Evolutionary conservation across 2,113 vertebrate species (phyloP), one percentile per base, ranked within the genome.

Genomic region (Clarias batrachus): DNA sequence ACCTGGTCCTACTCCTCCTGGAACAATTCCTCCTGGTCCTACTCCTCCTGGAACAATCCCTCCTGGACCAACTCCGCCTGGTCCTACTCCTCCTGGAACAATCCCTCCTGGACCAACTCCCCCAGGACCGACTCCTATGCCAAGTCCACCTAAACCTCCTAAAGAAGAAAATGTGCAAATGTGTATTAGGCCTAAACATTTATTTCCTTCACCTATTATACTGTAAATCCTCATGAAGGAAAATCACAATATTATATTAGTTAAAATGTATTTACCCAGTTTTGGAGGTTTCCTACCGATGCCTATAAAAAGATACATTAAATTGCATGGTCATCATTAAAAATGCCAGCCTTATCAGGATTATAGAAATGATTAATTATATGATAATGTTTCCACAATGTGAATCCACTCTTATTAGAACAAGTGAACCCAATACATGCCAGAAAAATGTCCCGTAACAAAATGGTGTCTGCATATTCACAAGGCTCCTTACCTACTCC

Each of bases 201-300:
- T 74, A 74, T 74, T 10, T 37, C 11, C 33, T 13, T 74, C 3
- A 25, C 21, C 3, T 48, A 23, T 48, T 71, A 17, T 71, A 37
- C 33, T 37, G 33, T 37, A 71, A 21, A 21, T 37, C 48, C 41
- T 48, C 21, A 48, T 77, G 23, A 77, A 54, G 48, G n/a, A 16
- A 54, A 77, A 77, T 27, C 11, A 23, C 9, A 77, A 52, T 27
- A 76, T 5, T 52, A 25, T 25, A 12, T 4, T n/a, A 19, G 5
- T 65, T 63, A 10, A 81, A 81, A 82, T 17, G 21, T 33, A 84
- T 68, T 84, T 2, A 73, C 82, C 82, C 21, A 37, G 33, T 84
- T 84, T 84, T 57, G 82, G 82, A 25, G 82, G 82, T 59, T 84
- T 84, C 10, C 82, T 68, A 13, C 82, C 37, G 54, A 84, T 73